Base-by-base conservation (phyloP, 2,888 invertebrate genomes). In the Heliconius hortense region DNA sequence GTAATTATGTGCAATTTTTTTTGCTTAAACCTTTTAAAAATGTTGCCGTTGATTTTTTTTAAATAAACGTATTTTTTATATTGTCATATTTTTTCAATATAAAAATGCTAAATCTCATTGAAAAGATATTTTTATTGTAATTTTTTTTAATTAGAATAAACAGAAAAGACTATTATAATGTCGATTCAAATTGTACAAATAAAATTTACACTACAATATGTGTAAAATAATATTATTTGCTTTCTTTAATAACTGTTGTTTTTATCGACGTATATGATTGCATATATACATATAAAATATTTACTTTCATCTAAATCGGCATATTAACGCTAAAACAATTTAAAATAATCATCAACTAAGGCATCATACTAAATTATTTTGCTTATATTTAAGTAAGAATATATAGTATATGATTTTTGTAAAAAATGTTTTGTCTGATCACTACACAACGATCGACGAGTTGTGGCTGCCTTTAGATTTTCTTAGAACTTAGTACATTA, bases 1-100 rank as follows among this genome's bases (percentile, higher is more conserved):
- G 70, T 60, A 18, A 24, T 39, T 39, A 26, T 60, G 60, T 71
- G 70, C 60, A 71, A 69, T 69, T 68, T 68, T 53, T 53, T n/a
- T 28, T 48, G 13, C 26, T 28, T 31, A 53, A 31, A 31, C 18
- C 18, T 56, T 56, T 56, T 56, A 56, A 21, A 48, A 53, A 53
- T 31, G 31, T 69, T 69, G 69, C n/a, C 53, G n/a, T 56, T 69
- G 24, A 3, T 13, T 24, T n/a, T 63, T 66, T 39, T 35, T n/a
- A n/a, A 64, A 35, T n/a, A 35, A 35, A 64, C 13, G 3, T 64
- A 13, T 35, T 64, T 31, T 35, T 56, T 56, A 7, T 48, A 21
- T 21, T 48, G 18, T 48, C 48, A 18, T 48, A 18, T 48, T 43
- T 48, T 7, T 48, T 31, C 31, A 18, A 48, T 48, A 18, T 48